These are phyloP conservation scores for Morbakka virulenta DNA, from an alignment of 30 jellyfish, hydroid and myxozoan species.

Conservation along the genomic window DNA sequence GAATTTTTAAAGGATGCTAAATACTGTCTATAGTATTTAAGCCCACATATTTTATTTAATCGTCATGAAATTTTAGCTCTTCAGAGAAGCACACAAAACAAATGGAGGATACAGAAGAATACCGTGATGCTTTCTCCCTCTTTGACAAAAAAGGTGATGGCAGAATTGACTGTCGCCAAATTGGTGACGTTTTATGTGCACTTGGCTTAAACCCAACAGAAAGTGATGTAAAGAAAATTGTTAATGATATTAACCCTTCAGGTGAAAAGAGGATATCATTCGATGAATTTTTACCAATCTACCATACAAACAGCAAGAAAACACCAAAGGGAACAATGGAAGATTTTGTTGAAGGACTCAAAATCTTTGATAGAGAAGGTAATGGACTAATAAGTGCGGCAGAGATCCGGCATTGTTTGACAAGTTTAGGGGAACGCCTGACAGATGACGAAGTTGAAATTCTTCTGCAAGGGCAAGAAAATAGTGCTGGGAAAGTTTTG, in stretches of 20 bases:
- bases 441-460: constrained; percentile 71
- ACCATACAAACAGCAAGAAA: constrained; percentile 67
- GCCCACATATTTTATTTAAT: too few relatives aligned
- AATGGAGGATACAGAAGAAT: too few relatives aligned
- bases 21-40: too few relatives aligned
- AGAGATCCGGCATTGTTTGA: constrained; percentile 77
- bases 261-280: constrained; percentile 89
- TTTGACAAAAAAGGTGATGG: constrained; percentile 96
- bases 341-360: constrained; percentile 77
- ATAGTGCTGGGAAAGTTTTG: constrained; percentile 65
- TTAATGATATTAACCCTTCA: constrained; percentile 76
- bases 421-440: constrained; percentile 88
- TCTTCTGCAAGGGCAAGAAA: constrained; percentile 88
- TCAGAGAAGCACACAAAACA: too few relatives aligned
- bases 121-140: constrained; percentile 85
- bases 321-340: constrained; percentile 58
- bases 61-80: too few relatives aligned
- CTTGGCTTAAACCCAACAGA: constrained; percentile 84
- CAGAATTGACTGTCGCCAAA: constrained; percentile 53
- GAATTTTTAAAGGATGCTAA: too few relatives aligned
- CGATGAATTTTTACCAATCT: constrained; percentile 89
- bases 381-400: constrained; percentile 94
- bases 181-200: constrained; percentile 88
- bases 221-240: constrained; percentile 77
- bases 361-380: constrained; percentile 81